Conservation (phyloP, 2,113 vertebrate genomes). For the Toxostoma redivivum region DNA sequence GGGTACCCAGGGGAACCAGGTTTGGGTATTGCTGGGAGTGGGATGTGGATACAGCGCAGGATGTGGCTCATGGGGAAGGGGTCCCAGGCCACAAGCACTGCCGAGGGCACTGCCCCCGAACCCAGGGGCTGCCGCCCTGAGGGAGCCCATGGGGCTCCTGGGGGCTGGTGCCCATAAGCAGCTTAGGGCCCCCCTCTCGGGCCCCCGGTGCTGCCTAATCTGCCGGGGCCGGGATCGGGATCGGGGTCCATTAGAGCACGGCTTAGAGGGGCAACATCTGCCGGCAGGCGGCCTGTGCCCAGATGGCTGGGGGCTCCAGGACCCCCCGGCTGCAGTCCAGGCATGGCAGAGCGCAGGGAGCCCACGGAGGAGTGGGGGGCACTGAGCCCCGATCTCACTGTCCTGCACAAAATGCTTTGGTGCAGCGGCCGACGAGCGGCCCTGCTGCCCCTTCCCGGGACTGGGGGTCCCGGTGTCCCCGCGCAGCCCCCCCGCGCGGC, state of each 20-base stretch:
- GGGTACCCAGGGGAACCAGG: neutral
- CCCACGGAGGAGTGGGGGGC: fast-evolving
- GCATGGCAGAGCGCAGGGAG: neutral
- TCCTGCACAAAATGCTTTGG: fast-evolving
- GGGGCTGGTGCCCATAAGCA: neutral
- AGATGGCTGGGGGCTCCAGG: neutral
- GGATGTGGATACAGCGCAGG: neutral
- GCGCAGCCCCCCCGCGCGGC: neutral
- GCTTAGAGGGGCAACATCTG: slow-evolving; percentile 58
- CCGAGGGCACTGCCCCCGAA: fast-evolving
- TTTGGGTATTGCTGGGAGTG: fast-evolving
- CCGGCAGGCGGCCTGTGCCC: neutral
- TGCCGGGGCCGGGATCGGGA: neutral
- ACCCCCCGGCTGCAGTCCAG: neutral
- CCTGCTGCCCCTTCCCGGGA: fast-evolving
- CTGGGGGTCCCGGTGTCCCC: neutral
- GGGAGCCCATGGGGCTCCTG: neutral
- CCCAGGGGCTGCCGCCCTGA: neutral
- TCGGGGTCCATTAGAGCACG: neutral
- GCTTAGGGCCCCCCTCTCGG: neutral
- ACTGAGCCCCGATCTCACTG: fast-evolving
- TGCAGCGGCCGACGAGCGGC: fast-evolving
- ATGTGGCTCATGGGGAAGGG: neutral
- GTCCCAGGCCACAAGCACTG: fast-evolving
- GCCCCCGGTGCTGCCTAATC: neutral